Evolutionary conservation across 2,888 invertebrate genomes (phyloP).

Genomic region (Myopa tessellatipennis): DNA sequence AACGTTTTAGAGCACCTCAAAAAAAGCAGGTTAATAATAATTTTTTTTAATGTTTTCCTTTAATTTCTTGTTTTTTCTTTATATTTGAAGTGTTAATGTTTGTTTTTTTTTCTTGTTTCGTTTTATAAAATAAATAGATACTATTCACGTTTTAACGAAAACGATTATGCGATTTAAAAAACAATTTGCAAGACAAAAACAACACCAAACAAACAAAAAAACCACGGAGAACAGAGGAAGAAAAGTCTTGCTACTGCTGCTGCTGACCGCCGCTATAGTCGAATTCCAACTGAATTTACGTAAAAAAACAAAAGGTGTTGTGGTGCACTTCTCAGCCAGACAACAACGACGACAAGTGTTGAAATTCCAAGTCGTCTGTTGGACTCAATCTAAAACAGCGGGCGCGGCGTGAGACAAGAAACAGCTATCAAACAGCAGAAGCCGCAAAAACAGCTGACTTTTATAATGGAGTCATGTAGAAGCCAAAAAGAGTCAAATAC

Average conservation of each 20-base stretch:
- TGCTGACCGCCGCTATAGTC: constrained; percentile 15
- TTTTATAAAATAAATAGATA: not conserved
- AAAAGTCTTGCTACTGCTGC: not conserved
- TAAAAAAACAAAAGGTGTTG: constrained; percentile 35
- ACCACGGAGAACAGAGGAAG: not conserved
- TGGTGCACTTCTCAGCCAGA: not conserved
- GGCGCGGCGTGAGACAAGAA: not conserved
- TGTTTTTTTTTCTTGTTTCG: not conserved
- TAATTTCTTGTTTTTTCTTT: not conserved
- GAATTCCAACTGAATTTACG: constrained; percentile 34
- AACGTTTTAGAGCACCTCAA: too few species aligned
- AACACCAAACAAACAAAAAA: constrained; percentile 9
- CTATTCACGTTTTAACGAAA: not conserved
- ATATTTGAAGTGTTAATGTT: too few species aligned
- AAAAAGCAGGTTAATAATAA: too few species aligned
- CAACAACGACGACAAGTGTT: constrained; percentile 5
- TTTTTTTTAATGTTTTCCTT: too few species aligned
- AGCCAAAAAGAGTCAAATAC: not conserved
- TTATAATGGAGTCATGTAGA: not conserved
- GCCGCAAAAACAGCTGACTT: constrained; percentile 17
- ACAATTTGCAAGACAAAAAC: not conserved
- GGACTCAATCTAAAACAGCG: constrained; percentile 2
- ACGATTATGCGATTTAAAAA: not conserved
- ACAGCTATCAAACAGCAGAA: not conserved
- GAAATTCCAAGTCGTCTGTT: constrained; percentile 5